A percentile compares a stretch with the other conserved stretches of the same genome.
Conservation (phyloP, 2,797 vertebrate species). For the Choloepus didactylus region DNA sequence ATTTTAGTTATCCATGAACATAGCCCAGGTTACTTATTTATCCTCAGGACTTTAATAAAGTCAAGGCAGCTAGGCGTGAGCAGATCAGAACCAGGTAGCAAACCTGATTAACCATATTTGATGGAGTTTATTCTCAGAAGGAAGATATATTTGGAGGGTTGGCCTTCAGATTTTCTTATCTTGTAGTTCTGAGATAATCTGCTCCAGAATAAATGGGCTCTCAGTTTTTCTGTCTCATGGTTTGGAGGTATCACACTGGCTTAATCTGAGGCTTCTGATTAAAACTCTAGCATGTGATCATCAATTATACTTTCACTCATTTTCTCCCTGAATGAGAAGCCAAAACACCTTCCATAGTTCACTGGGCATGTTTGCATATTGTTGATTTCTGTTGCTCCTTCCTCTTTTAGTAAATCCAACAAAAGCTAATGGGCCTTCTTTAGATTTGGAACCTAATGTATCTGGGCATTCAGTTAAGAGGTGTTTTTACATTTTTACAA, state of each 20-base stretch:
- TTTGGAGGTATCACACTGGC: not conserved
- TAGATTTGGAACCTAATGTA: not conserved
- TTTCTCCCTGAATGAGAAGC: not conserved
- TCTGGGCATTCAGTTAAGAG: not conserved
- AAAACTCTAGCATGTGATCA: not conserved
- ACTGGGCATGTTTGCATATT: not conserved
- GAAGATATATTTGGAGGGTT: not conserved
- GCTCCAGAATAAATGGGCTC: not conserved
- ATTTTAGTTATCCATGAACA: not conserved
- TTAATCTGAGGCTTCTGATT: not conserved
- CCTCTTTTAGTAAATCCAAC: not conserved
- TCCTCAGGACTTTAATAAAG: not conserved
- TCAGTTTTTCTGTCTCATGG: not conserved
- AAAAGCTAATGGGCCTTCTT: not conserved
- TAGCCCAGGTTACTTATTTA: not conserved
- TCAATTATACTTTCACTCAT: not conserved
- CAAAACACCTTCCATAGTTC: not conserved
- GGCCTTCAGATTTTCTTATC: not conserved
- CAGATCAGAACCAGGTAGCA: not conserved
- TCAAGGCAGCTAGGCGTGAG: not conserved
- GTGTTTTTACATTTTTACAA: constrained; percentile 1
- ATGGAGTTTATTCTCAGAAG: constrained; percentile 20
- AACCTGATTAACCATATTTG: not conserved
- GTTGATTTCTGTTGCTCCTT: not conserved
- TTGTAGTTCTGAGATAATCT: constrained; percentile 7